A percentile compares a stretch with the other conserved stretches of the same genome.
phyloP scores from a whole-genome alignment of 2,797 vertebrate species.

The Sebastes minor region DNA sequence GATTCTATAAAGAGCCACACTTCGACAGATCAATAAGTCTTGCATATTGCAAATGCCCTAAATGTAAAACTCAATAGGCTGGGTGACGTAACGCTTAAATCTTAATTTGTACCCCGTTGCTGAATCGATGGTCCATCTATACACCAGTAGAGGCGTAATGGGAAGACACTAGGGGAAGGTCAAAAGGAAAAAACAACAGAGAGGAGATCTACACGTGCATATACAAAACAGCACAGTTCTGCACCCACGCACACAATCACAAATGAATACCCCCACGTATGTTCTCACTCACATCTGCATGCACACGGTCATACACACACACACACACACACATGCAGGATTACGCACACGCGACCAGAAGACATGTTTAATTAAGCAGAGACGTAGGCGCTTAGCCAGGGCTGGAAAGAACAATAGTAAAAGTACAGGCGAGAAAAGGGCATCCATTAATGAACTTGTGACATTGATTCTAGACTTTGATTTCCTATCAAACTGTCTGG shows the following conservation, averaged over 20 bases:
- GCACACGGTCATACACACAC: constrained; percentile 6
- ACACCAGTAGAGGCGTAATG: constrained; percentile 73
- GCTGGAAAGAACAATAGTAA: constrained; percentile 65
- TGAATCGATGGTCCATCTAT: constrained; percentile 82
- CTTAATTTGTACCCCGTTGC: constrained; percentile 84
- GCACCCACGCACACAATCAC: constrained; percentile 10
- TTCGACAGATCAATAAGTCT: constrained; percentile 81
- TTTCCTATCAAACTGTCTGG: constrained; percentile 76
- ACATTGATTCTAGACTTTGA: constrained; percentile 80
- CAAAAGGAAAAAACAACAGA: constrained; percentile 62
- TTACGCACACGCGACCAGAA: constrained; percentile 12
- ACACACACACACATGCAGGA: constrained; percentile 5
- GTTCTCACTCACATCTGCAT: constrained; percentile 27
- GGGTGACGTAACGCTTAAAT: constrained; percentile 86
- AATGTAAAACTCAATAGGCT: constrained; percentile 85
- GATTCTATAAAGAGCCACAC: constrained; percentile 74
- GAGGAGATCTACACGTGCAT: constrained; percentile 19
- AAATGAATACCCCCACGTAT: constrained; percentile 3
- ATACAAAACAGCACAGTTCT: constrained; percentile 7
- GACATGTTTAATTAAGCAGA: constrained; percentile 76
- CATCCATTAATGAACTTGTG: constrained; percentile 79
- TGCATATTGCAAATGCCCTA: constrained; percentile 87
- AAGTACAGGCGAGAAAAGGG: constrained; percentile 74
- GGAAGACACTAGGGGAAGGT: constrained; percentile 79
- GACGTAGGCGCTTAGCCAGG: constrained; percentile 63